phyloP scores from a whole-genome alignment of 2,113 vertebrate species.

The Peucedramus taeniatus region DNA sequence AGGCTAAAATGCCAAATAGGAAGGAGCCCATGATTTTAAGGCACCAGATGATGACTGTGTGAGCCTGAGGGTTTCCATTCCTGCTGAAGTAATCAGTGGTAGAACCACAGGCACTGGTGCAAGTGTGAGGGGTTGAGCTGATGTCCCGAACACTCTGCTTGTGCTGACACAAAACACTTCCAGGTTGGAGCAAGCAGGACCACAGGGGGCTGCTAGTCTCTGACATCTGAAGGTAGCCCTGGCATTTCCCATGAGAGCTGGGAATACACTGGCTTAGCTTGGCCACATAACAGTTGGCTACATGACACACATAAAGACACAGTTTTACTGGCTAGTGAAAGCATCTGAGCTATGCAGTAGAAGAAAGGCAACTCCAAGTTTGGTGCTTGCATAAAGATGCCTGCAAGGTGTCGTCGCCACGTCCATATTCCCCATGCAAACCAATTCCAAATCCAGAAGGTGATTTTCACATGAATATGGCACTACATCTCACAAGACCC shows the following conservation, averaged over 20 bases:
- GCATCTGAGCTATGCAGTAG: not conserved
- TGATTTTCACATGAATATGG: not conserved
- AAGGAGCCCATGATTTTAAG: not conserved
- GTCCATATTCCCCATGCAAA: not conserved
- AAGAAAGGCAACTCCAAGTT: not conserved
- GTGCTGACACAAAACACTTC: not conserved
- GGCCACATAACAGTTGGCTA: not conserved
- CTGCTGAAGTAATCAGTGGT: not conserved
- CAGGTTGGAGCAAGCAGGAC: not conserved
- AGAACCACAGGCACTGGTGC: not conserved
- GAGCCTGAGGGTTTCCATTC: not conserved
- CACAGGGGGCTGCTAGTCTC: not conserved
- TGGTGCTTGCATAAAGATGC: not conserved
- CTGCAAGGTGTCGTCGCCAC: not conserved
- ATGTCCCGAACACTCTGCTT: fast-evolving
- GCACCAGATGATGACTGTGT: not conserved
- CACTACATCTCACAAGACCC: not conserved
- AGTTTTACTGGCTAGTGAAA: not conserved
- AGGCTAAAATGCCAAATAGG: not conserved
- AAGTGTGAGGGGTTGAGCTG: not conserved
- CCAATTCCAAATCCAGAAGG: not conserved
- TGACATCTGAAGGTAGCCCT: not conserved
- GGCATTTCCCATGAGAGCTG: not conserved
- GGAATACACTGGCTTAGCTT: not conserved
- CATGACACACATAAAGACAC: fast-evolving